Evolutionary conservation across 2,888 invertebrate genomes (phyloP), one percentile per base, ranked within the genome.

Genomic region (Cryptophagus acutangulus): DNA sequence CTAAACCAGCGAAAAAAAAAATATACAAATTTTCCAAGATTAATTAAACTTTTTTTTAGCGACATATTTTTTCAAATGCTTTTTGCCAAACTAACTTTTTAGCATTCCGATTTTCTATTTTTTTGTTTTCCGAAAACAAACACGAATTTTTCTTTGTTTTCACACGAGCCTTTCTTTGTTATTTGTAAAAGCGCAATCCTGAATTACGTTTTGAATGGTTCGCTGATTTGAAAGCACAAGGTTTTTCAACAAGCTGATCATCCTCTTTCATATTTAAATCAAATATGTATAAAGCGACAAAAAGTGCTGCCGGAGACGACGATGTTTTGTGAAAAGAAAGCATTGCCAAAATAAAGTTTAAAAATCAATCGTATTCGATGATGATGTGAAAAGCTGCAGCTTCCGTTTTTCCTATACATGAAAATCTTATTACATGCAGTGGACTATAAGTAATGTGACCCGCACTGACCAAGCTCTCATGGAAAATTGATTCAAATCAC

Each of bases 231-330:
- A 51, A 51, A 49, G 54, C 54, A 50, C 47, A 54, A 51, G 52
- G 52, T 52, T 47, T n/a, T 49, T 42, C 45, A 51, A 50, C 50
- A 49, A 52, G 50, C 51, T 49, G 52, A 49, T 55, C 54, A 53
- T 52, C 43, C 45, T 50, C 43, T 54, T 55, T 54, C 53, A 55
- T 54, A 57, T 57, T 54, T 52, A 57, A 57, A 57, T 57, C 49
- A 46, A 49, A 49, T 45, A n/a, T n/a, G 45, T 42, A 39, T 42
- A 45, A 36, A 18, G 38, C 36, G 38, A 36, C 45, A 36, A 42
- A 42, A 28, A 20, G n/a, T n/a, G n/a, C n/a, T n/a, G n/a, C n/a
- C n/a, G 26, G 10, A 26, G 26, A 13, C 26, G 26, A n/a, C 26
- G 12, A 26, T 26, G 25, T 16, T 31, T 31, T 31, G 3, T 31